Percentiles rank a stretch among this genome's conserved stretches.
phyloP scores from a whole-genome alignment of 2,888 invertebrate genomes.

The Megamerina dolium region DNA sequence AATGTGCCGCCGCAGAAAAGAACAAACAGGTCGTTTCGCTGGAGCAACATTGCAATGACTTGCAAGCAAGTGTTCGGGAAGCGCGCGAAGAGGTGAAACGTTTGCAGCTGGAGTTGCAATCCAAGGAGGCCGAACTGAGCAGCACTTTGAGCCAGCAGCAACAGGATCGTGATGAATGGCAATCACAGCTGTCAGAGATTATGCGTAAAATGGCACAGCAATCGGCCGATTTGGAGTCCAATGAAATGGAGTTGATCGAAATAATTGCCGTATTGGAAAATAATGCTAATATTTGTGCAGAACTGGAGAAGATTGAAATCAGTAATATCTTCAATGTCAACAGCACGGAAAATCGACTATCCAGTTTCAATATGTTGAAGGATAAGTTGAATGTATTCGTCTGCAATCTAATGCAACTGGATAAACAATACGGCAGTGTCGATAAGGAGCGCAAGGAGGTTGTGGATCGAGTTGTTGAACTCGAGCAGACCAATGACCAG shows the following conservation, averaged over 20 bases:
- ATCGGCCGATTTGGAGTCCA: slow-evolving; percentile 13
- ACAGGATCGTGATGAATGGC: slow-evolving; percentile 18
- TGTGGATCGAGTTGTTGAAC: not conserved
- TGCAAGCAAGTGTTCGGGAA: slow-evolving; percentile 10
- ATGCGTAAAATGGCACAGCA: slow-evolving; percentile 14
- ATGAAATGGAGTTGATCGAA: slow-evolving; percentile 16
- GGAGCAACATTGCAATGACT: slow-evolving; percentile 10
- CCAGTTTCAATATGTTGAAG: slow-evolving; percentile 13
- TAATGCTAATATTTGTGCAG: slow-evolving; percentile 13
- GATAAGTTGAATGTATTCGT: slow-evolving; percentile 16
- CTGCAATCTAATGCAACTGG: slow-evolving; percentile 8
- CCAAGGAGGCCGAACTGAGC: slow-evolving; percentile 17
- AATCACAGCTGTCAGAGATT: slow-evolving; percentile 12
- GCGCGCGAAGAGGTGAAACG: slow-evolving; percentile 13
- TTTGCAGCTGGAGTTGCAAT: slow-evolving; percentile 18
- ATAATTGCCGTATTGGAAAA: slow-evolving; percentile 19
- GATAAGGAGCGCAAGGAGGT: slow-evolving; percentile 13
- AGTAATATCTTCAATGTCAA: slow-evolving; percentile 14
- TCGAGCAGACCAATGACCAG: slow-evolving; percentile 13
- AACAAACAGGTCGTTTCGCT: slow-evolving; percentile 8
- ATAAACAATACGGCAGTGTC: slow-evolving; percentile 11
- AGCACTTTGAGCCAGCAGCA: slow-evolving; percentile 17
- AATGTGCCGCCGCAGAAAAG: slow-evolving; percentile 14
- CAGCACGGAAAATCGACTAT: slow-evolving; percentile 1
- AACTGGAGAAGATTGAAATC: not conserved